A percentile compares a stretch with the other conserved stretches of the same genome.
These are phyloP conservation scores for Dendrocincla fuliginosa DNA, from an alignment of 2,797 vertebrate genomes.

Conservation along the genomic window DNA sequence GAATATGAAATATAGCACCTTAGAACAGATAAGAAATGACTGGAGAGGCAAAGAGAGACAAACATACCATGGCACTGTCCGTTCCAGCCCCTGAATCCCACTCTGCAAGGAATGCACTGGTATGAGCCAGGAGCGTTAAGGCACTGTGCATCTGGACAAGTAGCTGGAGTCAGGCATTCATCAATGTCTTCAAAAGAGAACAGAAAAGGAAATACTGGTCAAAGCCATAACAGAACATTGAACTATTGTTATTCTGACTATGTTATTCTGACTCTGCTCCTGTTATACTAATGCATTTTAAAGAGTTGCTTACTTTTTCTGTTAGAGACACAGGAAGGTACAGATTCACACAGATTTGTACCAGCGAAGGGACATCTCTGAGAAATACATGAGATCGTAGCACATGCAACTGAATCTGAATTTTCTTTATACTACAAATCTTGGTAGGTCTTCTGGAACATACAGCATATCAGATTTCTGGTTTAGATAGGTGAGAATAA, in stretches of 20 bases:
- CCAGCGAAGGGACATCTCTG: background rate
- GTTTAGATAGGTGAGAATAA: background rate
- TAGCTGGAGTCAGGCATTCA: conserved; percentile 82
- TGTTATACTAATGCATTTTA: background rate
- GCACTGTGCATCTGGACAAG: conserved; percentile 88
- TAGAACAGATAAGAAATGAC: background rate
- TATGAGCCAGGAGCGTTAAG: conserved; percentile 87
- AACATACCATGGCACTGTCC: conserved; percentile 89
- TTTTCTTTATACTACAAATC: background rate
- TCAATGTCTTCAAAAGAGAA: conserved; percentile 82
- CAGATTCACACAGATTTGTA: background rate
- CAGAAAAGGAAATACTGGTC: background rate
- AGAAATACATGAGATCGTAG: background rate
- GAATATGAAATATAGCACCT: background rate
- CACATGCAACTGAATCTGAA: background rate
- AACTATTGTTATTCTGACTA: background rate
- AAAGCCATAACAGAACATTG: background rate
- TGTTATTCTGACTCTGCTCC: background rate
- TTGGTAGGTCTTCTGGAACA: background rate
- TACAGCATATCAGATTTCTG: background rate
- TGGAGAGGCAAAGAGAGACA: background rate
- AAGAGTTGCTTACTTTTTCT: background rate
- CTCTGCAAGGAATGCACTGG: conserved; percentile 85
- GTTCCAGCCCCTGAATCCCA: conserved; percentile 86
- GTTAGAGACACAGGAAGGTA: background rate